Evolutionary conservation across 2,113 vertebrate species (phyloP).

Genomic region (Girardinichthys multiradiatus): DNA sequence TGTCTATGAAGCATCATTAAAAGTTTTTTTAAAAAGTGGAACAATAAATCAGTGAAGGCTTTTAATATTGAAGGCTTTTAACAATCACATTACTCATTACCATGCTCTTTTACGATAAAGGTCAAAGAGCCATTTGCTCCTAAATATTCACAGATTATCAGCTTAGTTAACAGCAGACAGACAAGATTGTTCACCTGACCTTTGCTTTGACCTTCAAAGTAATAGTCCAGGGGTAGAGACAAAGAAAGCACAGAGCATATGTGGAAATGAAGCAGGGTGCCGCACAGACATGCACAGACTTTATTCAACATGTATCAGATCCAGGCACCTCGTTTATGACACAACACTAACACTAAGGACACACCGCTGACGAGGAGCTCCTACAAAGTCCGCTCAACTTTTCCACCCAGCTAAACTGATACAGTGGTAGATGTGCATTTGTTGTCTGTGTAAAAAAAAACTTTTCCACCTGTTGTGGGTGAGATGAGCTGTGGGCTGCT

Average conservation of each 20-base stretch:
- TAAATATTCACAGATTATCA: conserved; percentile 28
- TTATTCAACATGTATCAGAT: no score
- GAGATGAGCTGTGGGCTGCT: conserved; percentile 27
- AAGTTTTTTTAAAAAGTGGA: no score
- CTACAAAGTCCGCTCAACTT: not conserved
- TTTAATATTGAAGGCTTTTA: no score
- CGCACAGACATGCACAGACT: no score
- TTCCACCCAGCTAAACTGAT: not conserved
- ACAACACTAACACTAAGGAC: no score
- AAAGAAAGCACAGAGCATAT: conserved; percentile 6
- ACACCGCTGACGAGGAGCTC: no score
- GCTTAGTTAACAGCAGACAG: conserved; percentile 51
- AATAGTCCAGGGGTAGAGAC: conserved; percentile 12
- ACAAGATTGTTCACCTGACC: conserved; percentile 34
- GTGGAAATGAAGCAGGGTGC: conserved; percentile 3
- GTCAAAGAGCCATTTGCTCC: not conserved
- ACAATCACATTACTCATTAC: not conserved
- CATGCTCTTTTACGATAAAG: not conserved
- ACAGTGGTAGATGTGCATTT: not conserved
- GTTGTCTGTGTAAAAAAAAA: conserved; percentile 9
- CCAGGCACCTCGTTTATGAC: no score
- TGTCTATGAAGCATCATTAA: no score
- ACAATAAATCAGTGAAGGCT: no score
- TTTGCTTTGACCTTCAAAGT: conserved; percentile 30
- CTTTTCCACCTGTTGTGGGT: conserved; percentile 69